Base-by-base conservation (phyloP, 2,113 vertebrate species). In the Lepus timidus region DNA sequence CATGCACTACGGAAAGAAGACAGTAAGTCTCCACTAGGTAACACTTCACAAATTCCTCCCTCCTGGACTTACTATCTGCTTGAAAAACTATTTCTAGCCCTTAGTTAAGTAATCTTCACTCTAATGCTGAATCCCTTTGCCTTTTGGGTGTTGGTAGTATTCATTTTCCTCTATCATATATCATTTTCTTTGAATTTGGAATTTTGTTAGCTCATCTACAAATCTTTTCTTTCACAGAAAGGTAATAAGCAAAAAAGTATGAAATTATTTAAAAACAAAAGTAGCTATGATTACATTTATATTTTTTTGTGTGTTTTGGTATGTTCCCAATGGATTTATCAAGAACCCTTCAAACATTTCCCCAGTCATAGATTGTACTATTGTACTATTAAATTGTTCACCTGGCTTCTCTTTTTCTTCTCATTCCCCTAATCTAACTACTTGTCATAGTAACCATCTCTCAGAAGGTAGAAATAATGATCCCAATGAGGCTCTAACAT, bases 351-450 rank as follows among this genome's bases (percentile, higher is more conserved):
- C 23, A 49, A 25, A 79, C 31, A 58, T 81, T 80, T 96, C 71
- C 58, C 25, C 14, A 33, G 33, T 9, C 23, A 78, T 17, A 87
- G 2, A 25, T 74, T 91, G 90, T 88, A 73, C 36, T 87, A 6
- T 90, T 85, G 94, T 83, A 86, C 70, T 85, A 74, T 67, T 49
- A 52, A 89, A 33, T 55, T 71, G 23, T 4, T 91, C 65, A 33
- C 55, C 20, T 92, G n/a, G 19, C 33, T 96, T 96, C 78, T 87
- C n/a, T 67, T 80, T 82, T 75, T 44, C 36, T 95, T 85, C 71
- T 90, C 79, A 36, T 85, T 22, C 19, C 10, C 58, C 51, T 52
- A 52, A 61, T 61, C 14, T 17, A 85, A 64, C 65, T 87, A 92
- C 55, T 31, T 84, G 31, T 88, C 36, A 31, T 10, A 22, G 10